Conservation (phyloP, 2,797 vertebrate genomes). For the Micromesistius poutassou region DNA sequence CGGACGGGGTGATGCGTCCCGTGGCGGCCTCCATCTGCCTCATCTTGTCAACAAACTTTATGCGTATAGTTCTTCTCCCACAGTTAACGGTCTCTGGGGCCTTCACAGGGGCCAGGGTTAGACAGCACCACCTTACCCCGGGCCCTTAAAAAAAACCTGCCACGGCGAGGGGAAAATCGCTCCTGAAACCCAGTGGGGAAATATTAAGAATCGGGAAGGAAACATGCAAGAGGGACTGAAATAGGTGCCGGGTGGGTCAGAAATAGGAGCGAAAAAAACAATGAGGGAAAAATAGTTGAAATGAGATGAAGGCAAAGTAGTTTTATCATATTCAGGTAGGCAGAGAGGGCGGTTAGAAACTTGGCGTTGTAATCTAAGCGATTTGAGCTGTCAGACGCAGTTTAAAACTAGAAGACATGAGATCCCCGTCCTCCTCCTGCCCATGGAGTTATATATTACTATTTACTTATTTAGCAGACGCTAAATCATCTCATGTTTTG, state of each 20-base stretch:
- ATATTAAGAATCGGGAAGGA: background rate
- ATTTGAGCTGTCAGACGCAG: constrained; percentile 37
- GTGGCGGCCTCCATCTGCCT: background rate
- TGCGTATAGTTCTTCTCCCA: background rate
- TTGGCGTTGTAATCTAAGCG: constrained; percentile 48
- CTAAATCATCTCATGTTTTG: too few species aligned
- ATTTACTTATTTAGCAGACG: too few species aligned
- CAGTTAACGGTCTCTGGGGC: background rate
- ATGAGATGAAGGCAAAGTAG: constrained; percentile 59
- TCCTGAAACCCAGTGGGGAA: background rate
- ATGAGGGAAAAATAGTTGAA: background rate
- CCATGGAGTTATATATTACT: too few species aligned
- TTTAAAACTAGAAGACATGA: constrained; percentile 14
- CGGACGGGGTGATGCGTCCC: constrained; percentile 38
- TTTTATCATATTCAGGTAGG: constrained; percentile 65
- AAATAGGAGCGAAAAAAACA: background rate
- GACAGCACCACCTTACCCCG: constrained; percentile 24
- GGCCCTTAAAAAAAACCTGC: background rate
- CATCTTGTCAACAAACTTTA: background rate
- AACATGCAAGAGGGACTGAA: background rate
- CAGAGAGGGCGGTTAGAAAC: constrained; percentile 40
- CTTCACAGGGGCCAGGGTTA: constrained; percentile 28
- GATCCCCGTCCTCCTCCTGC: background rate
- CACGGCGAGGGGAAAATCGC: background rate
- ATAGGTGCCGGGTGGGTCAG: background rate